Evolutionary conservation across 2,797 vertebrate genomes (phyloP).

Genomic region (Pteronotus mesoamericanus): DNA sequence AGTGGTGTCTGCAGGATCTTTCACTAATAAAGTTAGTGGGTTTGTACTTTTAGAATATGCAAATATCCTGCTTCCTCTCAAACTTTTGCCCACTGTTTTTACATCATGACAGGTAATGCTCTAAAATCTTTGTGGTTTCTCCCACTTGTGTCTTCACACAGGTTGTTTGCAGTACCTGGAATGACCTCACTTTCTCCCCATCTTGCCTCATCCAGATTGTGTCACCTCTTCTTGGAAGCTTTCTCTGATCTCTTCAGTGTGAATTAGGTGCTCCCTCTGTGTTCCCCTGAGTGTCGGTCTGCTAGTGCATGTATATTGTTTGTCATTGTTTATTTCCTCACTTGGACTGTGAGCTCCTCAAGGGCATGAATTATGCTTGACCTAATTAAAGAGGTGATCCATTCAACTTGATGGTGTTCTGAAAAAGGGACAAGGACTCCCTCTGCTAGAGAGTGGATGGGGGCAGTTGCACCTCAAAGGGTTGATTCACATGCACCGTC

Average conservation of each 20-base stretch:
- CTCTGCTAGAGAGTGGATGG: background rate
- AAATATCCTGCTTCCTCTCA: background rate
- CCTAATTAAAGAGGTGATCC: background rate
- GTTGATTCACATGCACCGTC: background rate
- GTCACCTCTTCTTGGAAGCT: background rate
- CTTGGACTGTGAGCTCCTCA: background rate
- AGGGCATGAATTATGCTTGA: background rate
- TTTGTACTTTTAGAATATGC: background rate
- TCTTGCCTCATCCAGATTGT: background rate
- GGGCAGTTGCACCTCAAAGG: background rate
- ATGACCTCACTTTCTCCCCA: background rate
- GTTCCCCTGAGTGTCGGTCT: background rate
- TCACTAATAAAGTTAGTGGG: background rate
- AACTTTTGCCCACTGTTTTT: background rate
- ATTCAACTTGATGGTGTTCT: background rate
- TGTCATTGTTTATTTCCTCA: background rate
- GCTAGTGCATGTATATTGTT: background rate
- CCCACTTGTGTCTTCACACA: background rate
- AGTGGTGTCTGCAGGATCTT: background rate
- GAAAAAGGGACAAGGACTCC: background rate
- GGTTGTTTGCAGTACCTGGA: background rate
- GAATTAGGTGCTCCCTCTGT: background rate
- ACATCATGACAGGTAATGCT: background rate
- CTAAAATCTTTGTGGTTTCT: background rate
- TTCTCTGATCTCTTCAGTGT: background rate